These are phyloP conservation scores for Leptura quadrifasciata DNA, from an alignment of 2,888 invertebrate genomes.

Conservation along the genomic window DNA sequence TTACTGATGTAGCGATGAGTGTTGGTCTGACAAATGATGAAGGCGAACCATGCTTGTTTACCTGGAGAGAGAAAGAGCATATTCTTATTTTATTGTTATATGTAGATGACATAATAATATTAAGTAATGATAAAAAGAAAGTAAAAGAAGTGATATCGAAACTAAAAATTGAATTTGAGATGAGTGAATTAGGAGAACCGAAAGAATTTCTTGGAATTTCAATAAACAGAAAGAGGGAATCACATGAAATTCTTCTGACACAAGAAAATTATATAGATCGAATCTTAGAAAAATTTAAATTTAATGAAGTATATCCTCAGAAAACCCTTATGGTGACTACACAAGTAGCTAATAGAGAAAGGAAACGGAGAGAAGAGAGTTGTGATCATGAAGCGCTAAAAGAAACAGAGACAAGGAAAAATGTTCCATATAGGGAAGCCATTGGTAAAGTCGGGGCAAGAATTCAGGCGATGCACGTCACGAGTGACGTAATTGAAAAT, in stretches of 20 bases:
- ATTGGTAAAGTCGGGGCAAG: no score
- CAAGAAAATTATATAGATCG: conserved; percentile 35
- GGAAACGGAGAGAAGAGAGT: conserved; percentile 7
- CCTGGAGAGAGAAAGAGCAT: conserved; percentile 35
- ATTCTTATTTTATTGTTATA: conserved; percentile 27
- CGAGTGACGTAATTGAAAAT: no score
- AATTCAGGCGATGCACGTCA: no score
- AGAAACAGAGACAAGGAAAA: conserved; percentile 11
- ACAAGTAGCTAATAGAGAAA: conserved; percentile 47
- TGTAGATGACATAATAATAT: conserved; percentile 34
- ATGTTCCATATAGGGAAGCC: conserved; percentile 51
- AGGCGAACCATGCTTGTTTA: conserved; percentile 36
- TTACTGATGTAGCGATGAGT: conserved; percentile 28
- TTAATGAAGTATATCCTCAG: conserved; percentile 23
- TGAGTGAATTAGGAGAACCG: conserved; percentile 35
- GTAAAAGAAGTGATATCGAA: conserved; percentile 28
- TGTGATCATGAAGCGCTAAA: background rate
- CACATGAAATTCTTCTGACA: background rate
- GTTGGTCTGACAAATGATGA: conserved; percentile 29
- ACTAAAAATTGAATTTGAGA: conserved; percentile 31
- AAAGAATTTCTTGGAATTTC: conserved; percentile 36
- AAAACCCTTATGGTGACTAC: conserved; percentile 49
- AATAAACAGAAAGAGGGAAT: conserved; percentile 17
- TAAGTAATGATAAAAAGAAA: conserved; percentile 33
- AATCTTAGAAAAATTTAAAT: conserved; percentile 35